Evolutionary conservation across 2,888 invertebrate genomes (phyloP).

Genomic region (Mystacides longicornis): DNA sequence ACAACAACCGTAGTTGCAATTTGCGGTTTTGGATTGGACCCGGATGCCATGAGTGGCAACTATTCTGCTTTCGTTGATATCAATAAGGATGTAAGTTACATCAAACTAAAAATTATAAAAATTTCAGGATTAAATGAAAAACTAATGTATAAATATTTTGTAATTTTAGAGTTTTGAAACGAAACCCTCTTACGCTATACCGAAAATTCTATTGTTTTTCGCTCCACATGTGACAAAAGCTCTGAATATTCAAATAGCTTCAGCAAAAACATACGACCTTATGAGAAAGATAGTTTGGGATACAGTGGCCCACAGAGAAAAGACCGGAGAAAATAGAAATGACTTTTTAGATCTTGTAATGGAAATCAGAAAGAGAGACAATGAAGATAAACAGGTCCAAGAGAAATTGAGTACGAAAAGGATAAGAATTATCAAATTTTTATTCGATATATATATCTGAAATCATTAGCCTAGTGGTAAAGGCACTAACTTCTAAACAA

Average conservation of each 20-base stretch:
- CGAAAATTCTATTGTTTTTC: constrained; percentile 12
- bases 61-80: constrained; percentile 14
- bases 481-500: no score
- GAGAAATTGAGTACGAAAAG: constrained; percentile 13
- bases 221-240: constrained; percentile 11
- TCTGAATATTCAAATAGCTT: constrained; percentile 7
- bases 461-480: no score
- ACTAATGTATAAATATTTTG: no score
- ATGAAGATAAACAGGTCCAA: constrained; percentile 13
- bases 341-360: constrained; percentile 29
- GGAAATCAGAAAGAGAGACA: constrained; percentile 26
- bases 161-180: constrained; percentile 11
- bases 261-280: constrained; percentile 21
- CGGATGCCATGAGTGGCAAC: constrained; percentile 8
- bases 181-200: constrained; percentile 9
- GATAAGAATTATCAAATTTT: no score
- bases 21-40: constrained; percentile 16
- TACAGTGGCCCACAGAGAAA: constrained; percentile 24
- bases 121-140: no score
- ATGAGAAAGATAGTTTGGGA: constrained; percentile 25
- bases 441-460: no score
- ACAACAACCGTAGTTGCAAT: constrained; percentile 11
- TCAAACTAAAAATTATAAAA: no score
- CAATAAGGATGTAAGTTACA: constrained; percentile 15
- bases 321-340: constrained; percentile 26